phyloP scores from a whole-genome alignment of 1,140 invertebrate species.

The Calliphora vicina region DNA sequence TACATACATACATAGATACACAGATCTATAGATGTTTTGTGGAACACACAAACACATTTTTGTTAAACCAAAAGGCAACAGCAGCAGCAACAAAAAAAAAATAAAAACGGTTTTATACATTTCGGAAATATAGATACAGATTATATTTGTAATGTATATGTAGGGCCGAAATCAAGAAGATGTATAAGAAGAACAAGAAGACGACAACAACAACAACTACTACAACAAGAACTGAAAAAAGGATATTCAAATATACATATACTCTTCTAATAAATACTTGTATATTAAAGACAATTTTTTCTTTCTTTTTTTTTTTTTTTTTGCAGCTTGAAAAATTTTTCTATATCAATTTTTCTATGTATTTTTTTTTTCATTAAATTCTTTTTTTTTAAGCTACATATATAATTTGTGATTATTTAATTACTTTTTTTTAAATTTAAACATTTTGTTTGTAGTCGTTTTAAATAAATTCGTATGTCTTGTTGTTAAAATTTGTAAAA shows the following conservation, averaged over 20 bases:
- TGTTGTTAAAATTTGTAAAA: background rate
- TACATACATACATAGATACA: no score
- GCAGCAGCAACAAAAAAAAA: background rate
- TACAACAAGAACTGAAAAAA: background rate
- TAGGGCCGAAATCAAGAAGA: background rate
- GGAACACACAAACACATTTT: background rate
- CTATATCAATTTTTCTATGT: constrained; percentile 12
- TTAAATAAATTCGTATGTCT: background rate
- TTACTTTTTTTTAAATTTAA: background rate
- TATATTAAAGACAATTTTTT: background rate
- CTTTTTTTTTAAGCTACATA: background rate
- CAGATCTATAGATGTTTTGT: no score
- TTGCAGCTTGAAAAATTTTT: constrained; percentile 24
- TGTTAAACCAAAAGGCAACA: background rate
- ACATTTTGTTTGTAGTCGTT: background rate
- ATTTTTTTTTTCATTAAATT: background rate
- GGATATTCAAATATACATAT: background rate
- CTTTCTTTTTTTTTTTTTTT: background rate
- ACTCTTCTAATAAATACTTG: background rate
- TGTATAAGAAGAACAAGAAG: background rate
- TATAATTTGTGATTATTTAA: background rate
- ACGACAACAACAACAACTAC: background rate
- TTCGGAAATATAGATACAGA: constrained; percentile 34
- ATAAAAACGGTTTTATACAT: constrained; percentile 7
- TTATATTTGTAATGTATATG: constrained; percentile 34